phyloP scores from a whole-genome alignment of 2,888 invertebrate genomes.

The Pseudolycoriella hygida region DNA sequence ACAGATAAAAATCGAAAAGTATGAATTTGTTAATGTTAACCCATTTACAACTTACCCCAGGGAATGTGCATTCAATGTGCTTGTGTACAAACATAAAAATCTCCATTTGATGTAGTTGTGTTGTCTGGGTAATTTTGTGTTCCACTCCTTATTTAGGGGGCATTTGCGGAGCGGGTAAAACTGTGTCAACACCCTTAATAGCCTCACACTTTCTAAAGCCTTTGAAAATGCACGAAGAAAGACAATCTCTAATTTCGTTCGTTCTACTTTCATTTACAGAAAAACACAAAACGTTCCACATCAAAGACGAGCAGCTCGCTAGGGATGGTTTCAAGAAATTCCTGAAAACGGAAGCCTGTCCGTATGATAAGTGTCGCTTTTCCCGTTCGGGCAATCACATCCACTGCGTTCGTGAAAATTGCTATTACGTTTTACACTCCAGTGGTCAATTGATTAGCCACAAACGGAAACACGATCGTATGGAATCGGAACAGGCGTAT shows the following conservation, averaged over 20 bases:
- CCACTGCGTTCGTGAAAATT: constrained; percentile 89
- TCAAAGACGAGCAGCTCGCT: constrained; percentile 89
- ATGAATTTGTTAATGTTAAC: too few species aligned
- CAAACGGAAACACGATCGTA: constrained; percentile 89
- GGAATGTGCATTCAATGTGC: too few species aligned
- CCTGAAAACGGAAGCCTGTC: constrained; percentile 90
- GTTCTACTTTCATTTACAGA: constrained; percentile 4
- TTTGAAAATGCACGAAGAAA: neutral
- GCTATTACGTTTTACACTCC: constrained; percentile 90
- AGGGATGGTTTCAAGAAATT: constrained; percentile 97
- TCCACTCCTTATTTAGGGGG: too few species aligned
- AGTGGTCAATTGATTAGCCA: constrained; percentile 94
- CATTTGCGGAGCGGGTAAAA: too few species aligned
- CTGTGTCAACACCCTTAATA: too few species aligned
- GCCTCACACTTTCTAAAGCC: neutral
- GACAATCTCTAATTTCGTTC: neutral
- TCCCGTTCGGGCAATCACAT: constrained; percentile 94
- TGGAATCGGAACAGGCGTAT: constrained; percentile 58
- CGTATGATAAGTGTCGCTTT: constrained; percentile 81
- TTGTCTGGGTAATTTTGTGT: too few species aligned
- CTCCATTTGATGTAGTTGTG: too few species aligned
- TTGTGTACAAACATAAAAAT: too few species aligned
- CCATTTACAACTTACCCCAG: too few species aligned
- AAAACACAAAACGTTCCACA: constrained; percentile 96
- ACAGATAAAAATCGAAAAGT: too few species aligned